Percentiles rank a stretch among this genome's conserved stretches.
These are phyloP conservation scores for Tiliqua scincoides DNA, from an alignment of 2,113 vertebrate genomes.

Conservation along the genomic window DNA sequence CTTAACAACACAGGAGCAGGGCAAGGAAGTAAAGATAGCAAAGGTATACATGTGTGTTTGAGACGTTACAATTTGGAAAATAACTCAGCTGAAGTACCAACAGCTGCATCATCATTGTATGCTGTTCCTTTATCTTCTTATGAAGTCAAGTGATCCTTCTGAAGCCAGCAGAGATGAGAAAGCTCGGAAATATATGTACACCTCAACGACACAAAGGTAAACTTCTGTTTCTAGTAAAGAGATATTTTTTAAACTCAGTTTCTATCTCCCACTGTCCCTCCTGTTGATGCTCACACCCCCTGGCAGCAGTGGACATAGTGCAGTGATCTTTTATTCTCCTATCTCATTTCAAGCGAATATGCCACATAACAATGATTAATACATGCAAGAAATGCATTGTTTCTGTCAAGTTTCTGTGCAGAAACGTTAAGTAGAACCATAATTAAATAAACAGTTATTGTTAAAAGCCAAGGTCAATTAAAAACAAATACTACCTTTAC, in stretches of 20 bases:
- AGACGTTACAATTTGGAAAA: not conserved
- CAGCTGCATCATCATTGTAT: not conserved
- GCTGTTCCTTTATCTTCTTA: constrained; percentile 3
- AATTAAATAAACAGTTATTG: too few relatives aligned
- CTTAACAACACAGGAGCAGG: not conserved
- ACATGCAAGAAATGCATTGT: too few relatives aligned
- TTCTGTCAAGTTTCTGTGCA: too few relatives aligned
- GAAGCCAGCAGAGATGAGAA: constrained; percentile 37
- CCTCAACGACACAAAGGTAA: constrained; percentile 78
- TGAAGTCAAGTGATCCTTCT: constrained; percentile 37
- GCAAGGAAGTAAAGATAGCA: not conserved
- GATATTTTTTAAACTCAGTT: not conserved
- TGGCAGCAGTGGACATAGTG: not conserved
- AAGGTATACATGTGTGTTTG: not conserved
- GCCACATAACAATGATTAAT: too few relatives aligned
- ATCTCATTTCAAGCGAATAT: too few relatives aligned
- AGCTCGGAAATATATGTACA: constrained; percentile 70
- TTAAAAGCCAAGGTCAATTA: too few relatives aligned
- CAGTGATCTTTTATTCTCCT: not conserved
- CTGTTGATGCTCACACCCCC: not conserved
- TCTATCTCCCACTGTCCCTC: not conserved
- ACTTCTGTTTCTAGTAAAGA: constrained; percentile 21
- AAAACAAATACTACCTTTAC: too few relatives aligned
- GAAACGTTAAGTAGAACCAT: too few relatives aligned
- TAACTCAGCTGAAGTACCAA: not conserved